phyloP scores from a whole-genome alignment of 2,113 vertebrate species.

The Talpa occidentalis region DNA sequence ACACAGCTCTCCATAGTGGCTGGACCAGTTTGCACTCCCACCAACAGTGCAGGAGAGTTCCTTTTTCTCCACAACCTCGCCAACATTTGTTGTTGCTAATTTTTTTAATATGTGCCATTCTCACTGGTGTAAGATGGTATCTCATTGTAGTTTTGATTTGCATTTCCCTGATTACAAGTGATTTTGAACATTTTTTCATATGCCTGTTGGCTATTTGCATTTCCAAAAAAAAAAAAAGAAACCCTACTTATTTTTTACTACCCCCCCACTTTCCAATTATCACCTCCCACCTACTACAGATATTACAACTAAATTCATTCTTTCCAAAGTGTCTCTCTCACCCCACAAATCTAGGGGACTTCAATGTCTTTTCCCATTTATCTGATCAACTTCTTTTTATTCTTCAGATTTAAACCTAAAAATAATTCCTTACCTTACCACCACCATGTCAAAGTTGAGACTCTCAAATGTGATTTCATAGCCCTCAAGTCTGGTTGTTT shows the following conservation, averaged over 20 bases:
- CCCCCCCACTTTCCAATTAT: background rate
- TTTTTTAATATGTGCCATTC: too few relatives aligned
- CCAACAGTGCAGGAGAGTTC: too few relatives aligned
- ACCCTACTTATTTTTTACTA: background rate
- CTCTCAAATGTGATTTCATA: background rate
- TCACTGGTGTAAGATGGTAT: too few relatives aligned
- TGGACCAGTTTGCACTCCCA: too few relatives aligned
- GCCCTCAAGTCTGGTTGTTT: background rate
- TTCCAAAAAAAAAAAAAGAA: too few relatives aligned
- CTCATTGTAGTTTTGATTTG: too few relatives aligned
- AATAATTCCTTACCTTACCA: background rate
- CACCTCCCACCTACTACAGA: background rate
- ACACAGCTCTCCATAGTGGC: too few relatives aligned
- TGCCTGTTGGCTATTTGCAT: too few relatives aligned
- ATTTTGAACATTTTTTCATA: too few relatives aligned
- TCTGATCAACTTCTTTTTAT: background rate
- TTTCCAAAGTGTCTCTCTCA: background rate
- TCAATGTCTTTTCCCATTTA: background rate
- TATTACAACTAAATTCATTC: background rate
- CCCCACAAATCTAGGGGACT: background rate
- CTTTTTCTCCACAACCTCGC: too few relatives aligned
- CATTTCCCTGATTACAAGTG: too few relatives aligned
- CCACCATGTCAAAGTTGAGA: background rate
- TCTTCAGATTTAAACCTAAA: background rate
- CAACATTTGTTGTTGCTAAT: too few relatives aligned